Base-by-base conservation (phyloP, 2,797 vertebrate species). In the Sebastes nivosus region DNA sequence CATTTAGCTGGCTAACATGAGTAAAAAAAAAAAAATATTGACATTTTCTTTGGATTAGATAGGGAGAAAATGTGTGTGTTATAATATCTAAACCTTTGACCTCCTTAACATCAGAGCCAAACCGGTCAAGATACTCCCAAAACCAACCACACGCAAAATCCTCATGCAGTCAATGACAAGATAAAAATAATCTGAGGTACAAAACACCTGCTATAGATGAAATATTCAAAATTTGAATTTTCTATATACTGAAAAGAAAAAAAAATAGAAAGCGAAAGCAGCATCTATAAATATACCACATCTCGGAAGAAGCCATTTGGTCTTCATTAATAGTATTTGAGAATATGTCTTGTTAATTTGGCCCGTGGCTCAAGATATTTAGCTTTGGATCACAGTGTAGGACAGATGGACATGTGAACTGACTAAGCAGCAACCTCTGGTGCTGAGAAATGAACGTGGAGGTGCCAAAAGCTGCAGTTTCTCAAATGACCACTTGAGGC, bases 81-180 rank as follows among this genome's bases (percentile, higher is more conserved):
- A 9, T 52, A 52, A 52, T 10, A 52, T 10, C 50, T 0, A 20
- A 52, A 52, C 8, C 20, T 52, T 10, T 52, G 18, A 52, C 8
- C 46, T 52, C 46, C 46, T 52, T 52, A n/a, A 52, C 50, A 52
- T 52, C 18, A 52, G 50, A 52, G 50, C 50, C 20, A 52, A 52
- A 52, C 4, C 8, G 9, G 0, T 52, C 50, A 9, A n/a, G 8
- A 52, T 52, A 20, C 50, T 9, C 18, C 18, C 18, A 20, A 52
- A 52, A n/a, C 8, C 50, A 52, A 52, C 50, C 18, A n/a, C 50
- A 52, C 7, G 7, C 18, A 0, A 52, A 52, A 52, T 52, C 42
- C 42, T 50, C 42, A 1, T 1, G 7, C 0, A 50, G 42, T 20
- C 42, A 50, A 50, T 50, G 16, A 50, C 42, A 50, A 0, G 18